Percentiles rank a stretch among this genome's conserved stretches.
Evolutionary conservation across 2,113 vertebrate species (phyloP).

Genomic region (Platichthys stellatus): DNA sequence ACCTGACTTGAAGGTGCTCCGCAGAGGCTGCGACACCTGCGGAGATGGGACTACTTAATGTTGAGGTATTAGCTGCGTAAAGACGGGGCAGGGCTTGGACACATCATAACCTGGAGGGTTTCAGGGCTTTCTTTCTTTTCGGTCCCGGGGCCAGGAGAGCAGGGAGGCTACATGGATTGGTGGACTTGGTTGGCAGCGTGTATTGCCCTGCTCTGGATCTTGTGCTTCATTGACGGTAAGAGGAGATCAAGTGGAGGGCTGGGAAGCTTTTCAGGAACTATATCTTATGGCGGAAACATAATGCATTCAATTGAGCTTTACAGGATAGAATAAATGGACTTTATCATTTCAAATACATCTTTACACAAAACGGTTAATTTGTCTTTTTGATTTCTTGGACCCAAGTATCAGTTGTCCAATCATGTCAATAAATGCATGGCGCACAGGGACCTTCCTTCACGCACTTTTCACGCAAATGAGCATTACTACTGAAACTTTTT

Average conservation of each 20-base stretch:
- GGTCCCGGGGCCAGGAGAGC: conserved; percentile 44
- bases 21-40: conserved; percentile 41
- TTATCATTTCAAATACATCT: too few relatives aligned
- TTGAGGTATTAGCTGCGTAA: conserved; percentile 46
- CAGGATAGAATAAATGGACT: not conserved
- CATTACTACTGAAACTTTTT: not conserved
- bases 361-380: too few relatives aligned
- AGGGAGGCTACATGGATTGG: conserved; percentile 74
- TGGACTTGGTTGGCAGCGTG: conserved; percentile 69
- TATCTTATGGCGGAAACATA: not conserved
- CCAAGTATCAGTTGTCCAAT: not conserved
- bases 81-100: conserved; percentile 56
- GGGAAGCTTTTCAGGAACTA: not conserved
- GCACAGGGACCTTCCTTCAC: not conserved
- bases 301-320: not conserved
- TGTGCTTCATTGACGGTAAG: conserved; percentile 80
- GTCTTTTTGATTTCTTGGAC: not conserved
- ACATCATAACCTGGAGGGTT: conserved; percentile 25
- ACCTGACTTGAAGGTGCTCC: conserved; percentile 24
- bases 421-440: not conserved
- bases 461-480: not conserved
- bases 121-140: conserved; percentile 43
- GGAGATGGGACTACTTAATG: conserved; percentile 7
- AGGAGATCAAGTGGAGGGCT: conserved; percentile 25
- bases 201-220: conserved; percentile 71